A percentile compares a stretch with the other conserved stretches of the same genome.
Evolutionary conservation across 2,888 invertebrate genomes (phyloP).

Genomic region (Acleris holmiana): DNA sequence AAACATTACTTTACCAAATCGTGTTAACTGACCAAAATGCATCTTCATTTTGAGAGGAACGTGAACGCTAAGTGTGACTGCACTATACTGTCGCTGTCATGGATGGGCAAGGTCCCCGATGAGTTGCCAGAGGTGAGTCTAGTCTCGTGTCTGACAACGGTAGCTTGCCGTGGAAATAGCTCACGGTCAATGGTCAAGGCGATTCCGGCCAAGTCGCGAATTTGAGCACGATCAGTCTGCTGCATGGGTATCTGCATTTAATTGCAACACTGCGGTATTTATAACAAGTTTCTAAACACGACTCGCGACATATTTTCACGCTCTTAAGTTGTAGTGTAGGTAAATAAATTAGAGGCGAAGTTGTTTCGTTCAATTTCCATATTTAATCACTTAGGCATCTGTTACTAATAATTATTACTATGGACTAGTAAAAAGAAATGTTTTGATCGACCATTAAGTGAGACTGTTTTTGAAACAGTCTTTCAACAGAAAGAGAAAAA

Average conservation of each 20-base stretch:
- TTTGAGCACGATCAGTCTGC: slow-evolving; percentile 23
- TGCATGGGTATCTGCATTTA: slow-evolving; percentile 29
- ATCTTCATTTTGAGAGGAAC: slow-evolving; percentile 97
- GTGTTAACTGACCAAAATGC: slow-evolving; percentile 86
- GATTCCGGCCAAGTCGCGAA: slow-evolving; percentile 28
- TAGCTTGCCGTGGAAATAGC: slow-evolving; percentile 23
- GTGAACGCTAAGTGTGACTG: slow-evolving; percentile 97
- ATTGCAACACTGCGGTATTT: slow-evolving; percentile 29
- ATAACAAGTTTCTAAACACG: slow-evolving; percentile 15
- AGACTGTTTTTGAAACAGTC: too few relatives aligned
- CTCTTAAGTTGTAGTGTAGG: too few relatives aligned
- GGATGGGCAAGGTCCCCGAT: slow-evolving; percentile 99
- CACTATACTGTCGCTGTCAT: slow-evolving; percentile 96
- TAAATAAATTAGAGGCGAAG: too few relatives aligned
- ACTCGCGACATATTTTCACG: not conserved
- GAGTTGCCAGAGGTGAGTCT: slow-evolving; percentile 94
- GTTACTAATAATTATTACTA: too few relatives aligned
- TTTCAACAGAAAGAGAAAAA: too few relatives aligned
- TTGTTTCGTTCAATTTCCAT: too few relatives aligned
- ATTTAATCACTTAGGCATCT: too few relatives aligned
- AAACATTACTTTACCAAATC: slow-evolving; percentile 25
- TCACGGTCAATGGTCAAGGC: slow-evolving; percentile 38
- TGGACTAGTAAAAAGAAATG: too few relatives aligned
- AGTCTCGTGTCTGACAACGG: slow-evolving; percentile 33
- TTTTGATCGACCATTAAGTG: too few relatives aligned